Base-by-base conservation (phyloP, 2,888 invertebrate genomes). In the Galerucella nymphaeae region DNA sequence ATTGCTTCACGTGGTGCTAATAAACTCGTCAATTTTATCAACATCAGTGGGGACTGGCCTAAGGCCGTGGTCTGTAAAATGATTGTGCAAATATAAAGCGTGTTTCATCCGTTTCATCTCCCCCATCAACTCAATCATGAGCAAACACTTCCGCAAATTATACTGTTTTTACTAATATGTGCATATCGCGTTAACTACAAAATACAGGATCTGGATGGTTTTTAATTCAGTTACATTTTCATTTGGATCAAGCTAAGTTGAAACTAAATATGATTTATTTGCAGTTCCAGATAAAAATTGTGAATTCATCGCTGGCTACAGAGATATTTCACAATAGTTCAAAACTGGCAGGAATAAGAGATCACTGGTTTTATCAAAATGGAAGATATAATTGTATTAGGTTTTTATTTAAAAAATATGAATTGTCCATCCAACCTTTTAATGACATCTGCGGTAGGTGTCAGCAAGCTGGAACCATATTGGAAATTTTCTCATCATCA, bases 141-240 rank as follows among this genome's bases (percentile, higher is more conserved):
- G 71, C 71, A 74, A 74, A 71, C 71, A 74, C 67, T 68, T 73
- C 45, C 57, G 63, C 38, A 62, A 73, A 61, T 55, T 20, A 61
- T 50, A 41, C 53, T 57, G 66, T 67, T 45, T 71, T 67, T 63
- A 67, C 30, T 67, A 30, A 45, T 62, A 71, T 53, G 66, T 66
- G 71, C 66, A 61, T 65, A 61, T 61, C 63, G n/a, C 59, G 65
- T 70, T 70, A 55, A 61, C 59, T 71, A 61, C 61, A 61, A 53
- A 53, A 14, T 66, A 53, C 50, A 41, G 71, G 42, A 23, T 65
- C 42, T 66, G 70, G 73, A 73, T 73, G 73, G 57, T 73, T 73
- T 73, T 73, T 70, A 73, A 73, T 73, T 70, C 67, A 66, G 73
- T 73, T 73, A 73, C 66, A 70, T 73, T 73, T 73, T 66, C 73